phyloP scores from a whole-genome alignment of 2,888 invertebrate species.

The Sicus ferrugineus region DNA sequence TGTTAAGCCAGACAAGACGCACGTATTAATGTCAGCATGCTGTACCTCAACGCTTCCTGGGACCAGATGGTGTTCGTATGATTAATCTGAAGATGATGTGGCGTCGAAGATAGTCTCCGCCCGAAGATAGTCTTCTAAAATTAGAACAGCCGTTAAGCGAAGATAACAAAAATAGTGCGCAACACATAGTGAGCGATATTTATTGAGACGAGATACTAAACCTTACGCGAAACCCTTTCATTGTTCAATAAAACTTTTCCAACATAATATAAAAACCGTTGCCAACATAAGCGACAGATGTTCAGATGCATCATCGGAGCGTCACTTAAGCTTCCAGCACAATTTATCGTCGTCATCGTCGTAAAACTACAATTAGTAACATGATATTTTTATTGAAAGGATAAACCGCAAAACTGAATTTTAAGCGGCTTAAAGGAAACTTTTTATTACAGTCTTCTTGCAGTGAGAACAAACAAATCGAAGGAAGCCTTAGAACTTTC shows the following conservation, averaged over 20 bases:
- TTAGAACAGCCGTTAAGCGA: no score
- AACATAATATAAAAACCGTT: no score
- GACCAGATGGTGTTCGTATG: not conserved
- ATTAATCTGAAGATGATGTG: not conserved
- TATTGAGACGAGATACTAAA: no score
- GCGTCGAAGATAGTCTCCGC: no score
- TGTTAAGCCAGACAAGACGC: not conserved
- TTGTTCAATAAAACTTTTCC: no score
- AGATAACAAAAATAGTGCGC: no score
- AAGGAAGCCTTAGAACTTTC: slow-evolving; percentile 26
- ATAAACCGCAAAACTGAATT: slow-evolving; percentile 57
- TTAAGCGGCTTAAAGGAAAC: slow-evolving; percentile 43
- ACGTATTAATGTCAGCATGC: not conserved
- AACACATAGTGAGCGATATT: no score
- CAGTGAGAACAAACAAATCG: slow-evolving; percentile 32
- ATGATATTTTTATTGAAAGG: slow-evolving; percentile 63
- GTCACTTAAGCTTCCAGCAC: not conserved
- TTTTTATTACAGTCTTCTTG: slow-evolving; percentile 28
- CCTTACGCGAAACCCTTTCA: no score
- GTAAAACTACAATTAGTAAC: slow-evolving; percentile 57
- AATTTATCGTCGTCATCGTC: not conserved
- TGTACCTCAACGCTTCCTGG: not conserved
- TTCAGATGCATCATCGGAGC: not conserved
- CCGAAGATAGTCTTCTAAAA: no score
- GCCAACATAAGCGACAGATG: slow-evolving; percentile 23